Percentiles rank a stretch among this genome's conserved stretches.
These are phyloP conservation scores for Lapara coniferarum DNA, from an alignment of 2,888 invertebrate species.

Conservation along the genomic window DNA sequence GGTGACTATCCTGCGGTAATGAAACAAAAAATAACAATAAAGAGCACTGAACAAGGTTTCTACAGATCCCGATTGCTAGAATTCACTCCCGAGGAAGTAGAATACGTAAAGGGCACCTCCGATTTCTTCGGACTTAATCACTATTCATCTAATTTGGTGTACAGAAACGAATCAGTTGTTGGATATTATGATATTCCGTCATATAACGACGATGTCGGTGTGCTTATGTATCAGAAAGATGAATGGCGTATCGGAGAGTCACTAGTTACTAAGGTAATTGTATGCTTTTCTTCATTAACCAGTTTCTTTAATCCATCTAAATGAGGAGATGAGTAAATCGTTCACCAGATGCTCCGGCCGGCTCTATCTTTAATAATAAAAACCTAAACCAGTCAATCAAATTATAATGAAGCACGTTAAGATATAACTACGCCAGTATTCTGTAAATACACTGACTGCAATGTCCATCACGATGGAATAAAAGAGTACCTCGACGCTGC, in stretches of 20 bases:
- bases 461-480: too few relatives aligned
- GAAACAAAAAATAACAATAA: constrained; percentile 79
- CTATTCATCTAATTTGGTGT: constrained; percentile 81
- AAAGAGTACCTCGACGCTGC: too few relatives aligned
- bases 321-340: too few relatives aligned
- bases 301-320: too few relatives aligned
- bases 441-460: too few relatives aligned
- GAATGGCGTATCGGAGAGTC: constrained; percentile 34
- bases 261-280: constrained; percentile 16
- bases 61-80: constrained; percentile 82
- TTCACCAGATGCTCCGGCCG: too few relatives aligned
- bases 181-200: constrained; percentile 45
- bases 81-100: constrained; percentile 84
- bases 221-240: constrained; percentile 31
- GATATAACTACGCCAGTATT: too few relatives aligned
- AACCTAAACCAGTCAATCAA: too few relatives aligned
- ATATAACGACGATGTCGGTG: constrained; percentile 46
- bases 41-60: constrained; percentile 83
- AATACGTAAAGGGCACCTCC: constrained; percentile 78
- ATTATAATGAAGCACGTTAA: too few relatives aligned
- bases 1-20: constrained; percentile 86
- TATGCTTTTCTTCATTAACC: background rate
- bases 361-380: too few relatives aligned
- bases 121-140: constrained; percentile 89
- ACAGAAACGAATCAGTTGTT: constrained; percentile 50